Evolutionary conservation across 2,113 vertebrate genomes (phyloP).

Genomic region (Brachypteracias leptosomus): DNA sequence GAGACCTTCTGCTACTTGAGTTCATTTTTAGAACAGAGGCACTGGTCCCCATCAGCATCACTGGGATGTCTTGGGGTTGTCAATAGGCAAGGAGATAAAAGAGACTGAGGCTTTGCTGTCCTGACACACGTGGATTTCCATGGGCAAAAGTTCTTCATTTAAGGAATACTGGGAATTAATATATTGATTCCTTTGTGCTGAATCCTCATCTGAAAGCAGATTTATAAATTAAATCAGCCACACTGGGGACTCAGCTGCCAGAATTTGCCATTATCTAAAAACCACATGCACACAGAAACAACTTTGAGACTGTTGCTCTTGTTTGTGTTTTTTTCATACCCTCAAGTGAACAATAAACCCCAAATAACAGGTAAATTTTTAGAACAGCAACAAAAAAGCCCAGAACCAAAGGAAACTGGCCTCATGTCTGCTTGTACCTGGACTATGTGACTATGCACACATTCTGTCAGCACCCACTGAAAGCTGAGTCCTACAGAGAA

Average conservation of each 20-base stretch:
- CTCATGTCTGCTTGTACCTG: not conserved
- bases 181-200: not conserved
- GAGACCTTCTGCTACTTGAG: not conserved
- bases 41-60: not conserved
- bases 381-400: not conserved
- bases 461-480: not conserved
- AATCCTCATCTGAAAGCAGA: not conserved
- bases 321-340: not conserved
- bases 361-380: not conserved
- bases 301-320: not conserved
- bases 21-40: constrained; percentile 49
- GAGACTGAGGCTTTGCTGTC: not conserved
- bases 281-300: not conserved
- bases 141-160: not conserved
- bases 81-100: constrained; percentile 12
- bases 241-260: not conserved
- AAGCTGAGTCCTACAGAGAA: not conserved
- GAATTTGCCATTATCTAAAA: not conserved
- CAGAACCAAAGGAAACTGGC: not conserved
- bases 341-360: not conserved
- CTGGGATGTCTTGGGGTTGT: not conserved
- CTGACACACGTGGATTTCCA: not conserved
- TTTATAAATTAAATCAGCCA: not conserved
- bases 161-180: not conserved
- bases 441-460: not conserved